These are phyloP conservation scores for Cyanistes caeruleus DNA, from an alignment of 2,113 vertebrate genomes.

Conservation along the genomic window DNA sequence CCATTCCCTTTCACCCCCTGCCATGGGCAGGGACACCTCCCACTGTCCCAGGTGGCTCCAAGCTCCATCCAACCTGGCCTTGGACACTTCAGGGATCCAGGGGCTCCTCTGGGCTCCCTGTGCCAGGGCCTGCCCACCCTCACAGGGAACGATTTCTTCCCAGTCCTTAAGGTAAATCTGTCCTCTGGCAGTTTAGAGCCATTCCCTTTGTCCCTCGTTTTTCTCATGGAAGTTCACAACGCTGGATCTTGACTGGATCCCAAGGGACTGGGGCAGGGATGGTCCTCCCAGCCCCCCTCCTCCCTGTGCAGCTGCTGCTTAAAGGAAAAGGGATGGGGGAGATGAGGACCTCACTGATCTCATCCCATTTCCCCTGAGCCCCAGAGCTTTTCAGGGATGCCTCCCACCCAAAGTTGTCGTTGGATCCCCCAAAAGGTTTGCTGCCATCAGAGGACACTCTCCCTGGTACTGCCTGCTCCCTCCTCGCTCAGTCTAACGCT, in stretches of 20 bases:
- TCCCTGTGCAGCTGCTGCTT: background rate
- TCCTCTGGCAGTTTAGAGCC: background rate
- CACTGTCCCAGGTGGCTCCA: accelerated
- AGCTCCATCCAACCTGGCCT: accelerated
- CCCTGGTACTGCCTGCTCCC: background rate
- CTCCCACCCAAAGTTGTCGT: background rate
- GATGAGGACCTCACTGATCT: background rate
- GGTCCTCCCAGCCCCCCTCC: background rate
- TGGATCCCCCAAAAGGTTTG: background rate
- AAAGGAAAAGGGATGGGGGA: background rate
- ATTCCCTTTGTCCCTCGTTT: background rate
- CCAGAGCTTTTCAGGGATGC: background rate
- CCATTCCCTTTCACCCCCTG: background rate
- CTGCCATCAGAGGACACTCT: background rate
- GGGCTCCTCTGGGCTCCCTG: background rate
- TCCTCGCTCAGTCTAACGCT: background rate
- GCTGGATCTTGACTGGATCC: background rate
- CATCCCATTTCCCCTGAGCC: background rate
- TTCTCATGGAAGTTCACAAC: accelerated
- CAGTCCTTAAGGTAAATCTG: background rate
- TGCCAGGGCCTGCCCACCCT: accelerated
- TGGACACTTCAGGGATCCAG: background rate
- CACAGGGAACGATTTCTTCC: accelerated
- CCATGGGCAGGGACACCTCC: background rate
- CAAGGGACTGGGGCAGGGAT: background rate